Base-by-base conservation (phyloP, 2,797 vertebrate species). In the Takifugu rubripes region DNA sequence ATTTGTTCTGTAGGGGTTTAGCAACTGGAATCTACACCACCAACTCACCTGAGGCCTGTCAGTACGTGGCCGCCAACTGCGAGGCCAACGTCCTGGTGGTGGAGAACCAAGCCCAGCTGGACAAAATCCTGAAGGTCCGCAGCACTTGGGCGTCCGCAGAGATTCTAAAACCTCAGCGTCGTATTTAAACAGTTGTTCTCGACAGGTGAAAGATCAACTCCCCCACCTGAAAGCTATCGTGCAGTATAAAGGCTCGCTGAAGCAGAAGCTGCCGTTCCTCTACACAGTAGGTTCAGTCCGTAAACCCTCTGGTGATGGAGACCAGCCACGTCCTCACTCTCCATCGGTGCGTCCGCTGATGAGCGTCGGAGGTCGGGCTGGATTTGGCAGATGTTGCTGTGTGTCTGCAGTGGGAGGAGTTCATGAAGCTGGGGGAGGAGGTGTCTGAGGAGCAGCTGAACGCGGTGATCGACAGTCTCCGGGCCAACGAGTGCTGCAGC, bases 201-300 rank as follows among this genome's bases (percentile, higher is more conserved):
- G n/a, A 33, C 53, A 93, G 92, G 48, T 93, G 59, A 91, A 85
- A 85, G 85, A 91, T 66, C 74, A 91, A 6, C 77, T 93, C 10
- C 90, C 91, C 63, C 86, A 91, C 49, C 80, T 93, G 59, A 93
- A 93, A 70, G 92, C 92, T 15, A 93, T 93, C 12, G 83, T 93
- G 60, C 91, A 92, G 54, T 93, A 93, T 61, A 90, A 89, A 65
- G 90, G 84, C 44, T 87, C 91, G 56, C 81, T 89, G 68, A 77
- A 92, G 72, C 77, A 88, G 73, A 88, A 80, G 61, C 40, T 64
- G 1, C 68, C 87, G 0, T 77, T 83, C 66, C 33, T 93, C 1
- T 92, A 91, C 54, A 86, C 88, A n/a, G 92, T 93, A 84, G 3
- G 87, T 71, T 44, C 51, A 12, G 40, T 21, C 33, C 44, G 12